Percentiles rank a stretch among this genome's conserved stretches.
Evolutionary conservation across 2,113 vertebrate species (phyloP).

Genomic region (Ptychochromis oligacanthus): DNA sequence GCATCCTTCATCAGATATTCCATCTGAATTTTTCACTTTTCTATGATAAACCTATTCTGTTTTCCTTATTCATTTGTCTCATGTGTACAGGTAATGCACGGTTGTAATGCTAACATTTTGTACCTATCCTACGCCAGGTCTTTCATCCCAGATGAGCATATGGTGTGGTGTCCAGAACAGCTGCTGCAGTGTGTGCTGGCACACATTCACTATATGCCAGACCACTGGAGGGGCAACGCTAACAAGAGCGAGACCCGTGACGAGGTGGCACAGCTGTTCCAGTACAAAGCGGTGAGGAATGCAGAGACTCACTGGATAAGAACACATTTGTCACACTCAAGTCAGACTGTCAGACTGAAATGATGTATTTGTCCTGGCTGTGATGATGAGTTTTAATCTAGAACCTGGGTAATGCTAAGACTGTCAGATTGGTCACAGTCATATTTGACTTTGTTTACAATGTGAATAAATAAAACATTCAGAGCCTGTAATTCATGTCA

Average conservation of each 20-base stretch:
- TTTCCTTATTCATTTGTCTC: neutral
- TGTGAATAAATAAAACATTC: neutral
- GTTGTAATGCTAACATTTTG: conserved; percentile 4
- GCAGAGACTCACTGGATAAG: neutral
- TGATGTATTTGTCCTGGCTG: neutral
- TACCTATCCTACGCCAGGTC: conserved; percentile 80
- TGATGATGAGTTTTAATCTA: neutral
- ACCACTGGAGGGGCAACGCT: conserved; percentile 98
- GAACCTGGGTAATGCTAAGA: neutral
- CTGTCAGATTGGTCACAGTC: neutral
- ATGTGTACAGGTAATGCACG: neutral
- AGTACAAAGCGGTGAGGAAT: conserved; percentile 96
- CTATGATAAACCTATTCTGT: neutral
- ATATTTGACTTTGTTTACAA: neutral
- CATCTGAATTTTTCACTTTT: neutral
- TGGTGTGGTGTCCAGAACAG: conserved; percentile 98
- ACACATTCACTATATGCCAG: conserved; percentile 99
- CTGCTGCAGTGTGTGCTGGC: conserved; percentile 96
- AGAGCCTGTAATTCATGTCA: neutral
- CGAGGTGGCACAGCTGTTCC: conserved; percentile 98
- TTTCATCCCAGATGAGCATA: conserved; percentile 97
- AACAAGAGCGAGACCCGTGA: conserved; percentile 97
- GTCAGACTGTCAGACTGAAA: neutral
- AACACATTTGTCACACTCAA: conserved; percentile 6
- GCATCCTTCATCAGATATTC: neutral